phyloP scores from a whole-genome alignment of 1,140 invertebrate genomes.

The Telenomus remus region DNA sequence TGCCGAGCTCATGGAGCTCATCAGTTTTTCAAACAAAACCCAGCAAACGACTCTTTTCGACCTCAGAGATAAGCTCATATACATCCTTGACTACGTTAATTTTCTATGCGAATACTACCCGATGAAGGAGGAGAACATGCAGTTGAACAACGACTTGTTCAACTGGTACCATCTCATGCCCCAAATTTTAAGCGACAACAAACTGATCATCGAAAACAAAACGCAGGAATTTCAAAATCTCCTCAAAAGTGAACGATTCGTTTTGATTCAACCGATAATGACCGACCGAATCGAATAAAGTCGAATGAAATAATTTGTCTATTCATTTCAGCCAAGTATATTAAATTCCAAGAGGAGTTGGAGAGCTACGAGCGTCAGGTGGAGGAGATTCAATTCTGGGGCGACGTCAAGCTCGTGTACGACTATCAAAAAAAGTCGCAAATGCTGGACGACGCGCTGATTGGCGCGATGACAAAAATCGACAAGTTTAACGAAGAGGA shows the following conservation, averaged over 20 bases:
- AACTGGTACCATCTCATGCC: constrained; percentile 89
- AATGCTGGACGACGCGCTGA: constrained; percentile 82
- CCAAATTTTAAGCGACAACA: constrained; percentile 86
- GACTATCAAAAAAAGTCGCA: constrained; percentile 89
- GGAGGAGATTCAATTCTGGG: constrained; percentile 89
- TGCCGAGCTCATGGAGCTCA: constrained; percentile 88
- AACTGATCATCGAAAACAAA: constrained; percentile 86
- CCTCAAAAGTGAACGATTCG: constrained; percentile 81
- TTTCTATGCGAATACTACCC: constrained; percentile 87
- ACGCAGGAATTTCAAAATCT: constrained; percentile 90
- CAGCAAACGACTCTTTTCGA: constrained; percentile 82
- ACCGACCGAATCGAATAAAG: no score
- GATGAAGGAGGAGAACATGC: constrained; percentile 87
- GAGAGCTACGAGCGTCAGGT: constrained; percentile 87
- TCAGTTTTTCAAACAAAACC: constrained; percentile 84
- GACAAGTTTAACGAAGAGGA: constrained; percentile 96
- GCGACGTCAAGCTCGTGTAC: constrained; percentile 86
- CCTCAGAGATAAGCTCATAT: constrained; percentile 85
- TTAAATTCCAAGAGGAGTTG: constrained; percentile 87
- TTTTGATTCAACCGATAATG: no score
- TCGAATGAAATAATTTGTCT: no score
- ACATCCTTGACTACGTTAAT: constrained; percentile 80
- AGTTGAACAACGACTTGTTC: constrained; percentile 87
- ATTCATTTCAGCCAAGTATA: constrained; percentile 78
- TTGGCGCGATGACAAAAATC: constrained; percentile 85